Conservation (phyloP, 2,797 vertebrate genomes). For the Tangara arthus region DNA sequence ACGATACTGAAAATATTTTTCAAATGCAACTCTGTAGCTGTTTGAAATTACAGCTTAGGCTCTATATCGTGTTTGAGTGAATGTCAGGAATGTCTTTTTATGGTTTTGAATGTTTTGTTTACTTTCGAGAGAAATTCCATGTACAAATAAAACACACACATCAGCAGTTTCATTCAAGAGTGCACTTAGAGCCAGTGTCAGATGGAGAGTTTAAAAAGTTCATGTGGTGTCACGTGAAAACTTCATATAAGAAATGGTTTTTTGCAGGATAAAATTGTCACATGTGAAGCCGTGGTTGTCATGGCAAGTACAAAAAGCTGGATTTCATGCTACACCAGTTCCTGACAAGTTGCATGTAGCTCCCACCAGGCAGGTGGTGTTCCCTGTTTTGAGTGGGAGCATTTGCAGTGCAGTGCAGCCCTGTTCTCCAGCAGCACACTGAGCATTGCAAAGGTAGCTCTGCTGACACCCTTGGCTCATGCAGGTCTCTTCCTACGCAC, state of each 20-base stretch:
- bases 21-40: background rate
- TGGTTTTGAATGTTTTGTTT: conserved; percentile 14
- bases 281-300: accelerated
- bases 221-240: background rate
- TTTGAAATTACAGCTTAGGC: background rate
- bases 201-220: background rate
- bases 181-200: background rate
- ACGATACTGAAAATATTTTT: background rate
- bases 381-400: background rate
- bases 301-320: background rate
- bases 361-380: background rate
- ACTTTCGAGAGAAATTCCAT: background rate
- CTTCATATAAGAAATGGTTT: background rate
- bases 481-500: background rate
- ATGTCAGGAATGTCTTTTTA: conserved; percentile 13
- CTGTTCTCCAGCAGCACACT: background rate
- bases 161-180: conserved; percentile 5
- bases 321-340: background rate
- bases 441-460: background rate
- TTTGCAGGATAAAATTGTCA: background rate
- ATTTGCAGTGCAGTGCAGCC: background rate
- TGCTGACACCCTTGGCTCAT: background rate
- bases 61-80: background rate
- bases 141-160: background rate
- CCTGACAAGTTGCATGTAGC: background rate